These are phyloP conservation scores for Agelastica alni DNA, from an alignment of 2,888 invertebrate genomes.

Conservation along the genomic window DNA sequence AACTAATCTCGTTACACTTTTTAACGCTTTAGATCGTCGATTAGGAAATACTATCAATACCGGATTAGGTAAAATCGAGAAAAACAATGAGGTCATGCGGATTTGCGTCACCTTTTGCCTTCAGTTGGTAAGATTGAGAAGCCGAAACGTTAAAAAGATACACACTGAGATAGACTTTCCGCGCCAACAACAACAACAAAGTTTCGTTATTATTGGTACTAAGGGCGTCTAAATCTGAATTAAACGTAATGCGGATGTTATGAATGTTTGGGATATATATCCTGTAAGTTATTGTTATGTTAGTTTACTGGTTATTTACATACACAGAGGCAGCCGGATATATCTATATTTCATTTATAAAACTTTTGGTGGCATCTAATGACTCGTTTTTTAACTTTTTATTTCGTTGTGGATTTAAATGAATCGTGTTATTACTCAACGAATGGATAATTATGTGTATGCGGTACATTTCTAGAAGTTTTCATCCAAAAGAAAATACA, in stretches of 20 bases:
- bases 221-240: constrained; percentile 36
- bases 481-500: no score
- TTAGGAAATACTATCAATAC: no score
- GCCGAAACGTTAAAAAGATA: constrained; percentile 32
- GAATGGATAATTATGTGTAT: no score
- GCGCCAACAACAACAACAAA: constrained; percentile 28
- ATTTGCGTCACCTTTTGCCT: not conserved
- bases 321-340: constrained; percentile 26
- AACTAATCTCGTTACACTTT: no score
- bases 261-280: constrained; percentile 27
- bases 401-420: no score
- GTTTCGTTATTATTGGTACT: constrained; percentile 36
- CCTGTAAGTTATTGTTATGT: constrained; percentile 33
- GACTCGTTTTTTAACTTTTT: constrained; percentile 1
- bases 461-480: no score
- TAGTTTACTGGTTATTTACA: constrained; percentile 33
- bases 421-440: no score
- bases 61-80: no score
- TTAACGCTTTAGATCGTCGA: no score
- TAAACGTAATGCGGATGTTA: constrained; percentile 35
- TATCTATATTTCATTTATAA: constrained; percentile 29
- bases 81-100: no score
- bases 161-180: constrained; percentile 32
- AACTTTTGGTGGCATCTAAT: constrained; percentile 21
- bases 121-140: not conserved